Percentiles rank a stretch among this genome's conserved stretches.
Conservation (phyloP, 2,113 vertebrate genomes). For the Laticauda laticaudata region DNA sequence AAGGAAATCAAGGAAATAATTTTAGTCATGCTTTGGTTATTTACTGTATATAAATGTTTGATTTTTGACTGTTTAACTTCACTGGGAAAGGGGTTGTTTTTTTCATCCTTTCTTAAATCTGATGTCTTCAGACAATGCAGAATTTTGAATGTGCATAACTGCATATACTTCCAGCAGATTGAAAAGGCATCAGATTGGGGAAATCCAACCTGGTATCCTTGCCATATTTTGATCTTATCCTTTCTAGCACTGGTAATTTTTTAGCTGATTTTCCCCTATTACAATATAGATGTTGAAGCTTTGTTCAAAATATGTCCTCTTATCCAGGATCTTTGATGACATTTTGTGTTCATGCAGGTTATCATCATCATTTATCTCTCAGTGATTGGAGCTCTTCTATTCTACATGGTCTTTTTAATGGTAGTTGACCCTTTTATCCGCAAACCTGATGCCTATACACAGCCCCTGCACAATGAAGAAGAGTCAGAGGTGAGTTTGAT, state of each 20-base stretch:
- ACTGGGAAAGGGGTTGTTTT: not conserved
- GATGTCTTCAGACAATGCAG: not conserved
- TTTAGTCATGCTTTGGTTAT: not conserved
- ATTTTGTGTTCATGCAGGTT: constrained; percentile 68
- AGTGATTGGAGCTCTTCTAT: constrained; percentile 86
- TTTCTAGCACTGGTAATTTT: no score
- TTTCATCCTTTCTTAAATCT: not conserved
- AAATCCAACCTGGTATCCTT: not conserved
- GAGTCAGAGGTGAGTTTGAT: constrained; percentile 80
- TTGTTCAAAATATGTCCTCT: not conserved
- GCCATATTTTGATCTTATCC: not conserved
- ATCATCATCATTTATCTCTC: constrained; percentile 93
- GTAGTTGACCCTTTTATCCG: constrained; percentile 93
- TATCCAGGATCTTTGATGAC: not conserved
- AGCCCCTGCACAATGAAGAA: constrained; percentile 88
- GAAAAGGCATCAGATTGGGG: not conserved
- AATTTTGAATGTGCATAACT: not conserved
- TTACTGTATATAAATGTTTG: not conserved
- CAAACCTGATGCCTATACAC: constrained; percentile 85
- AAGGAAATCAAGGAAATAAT: not conserved
- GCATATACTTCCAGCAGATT: not conserved
- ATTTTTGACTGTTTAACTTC: not conserved
- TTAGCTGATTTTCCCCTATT: not conserved
- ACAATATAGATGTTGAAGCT: not conserved
- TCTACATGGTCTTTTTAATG: constrained; percentile 95